These are phyloP conservation scores for Brachypodius melanocephalos DNA, from an alignment of 2,113 vertebrate genomes.

Conservation along the genomic window DNA sequence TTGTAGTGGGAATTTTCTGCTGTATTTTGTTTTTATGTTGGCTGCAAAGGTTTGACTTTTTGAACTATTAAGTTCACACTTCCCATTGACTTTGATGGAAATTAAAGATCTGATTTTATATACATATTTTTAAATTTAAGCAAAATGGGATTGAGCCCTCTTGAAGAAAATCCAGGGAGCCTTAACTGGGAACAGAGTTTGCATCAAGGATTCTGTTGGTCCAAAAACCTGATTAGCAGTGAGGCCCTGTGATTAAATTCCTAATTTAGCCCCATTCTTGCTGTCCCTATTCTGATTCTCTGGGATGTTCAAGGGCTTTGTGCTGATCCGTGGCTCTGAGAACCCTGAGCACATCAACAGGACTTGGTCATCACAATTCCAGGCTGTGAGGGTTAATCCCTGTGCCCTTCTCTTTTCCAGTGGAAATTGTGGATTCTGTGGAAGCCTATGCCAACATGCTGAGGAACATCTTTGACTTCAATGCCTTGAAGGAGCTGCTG, in stretches of 20 bases:
- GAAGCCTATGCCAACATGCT: slow-evolving; percentile 93
- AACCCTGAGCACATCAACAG: background rate
- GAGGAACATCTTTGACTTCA: slow-evolving; percentile 93
- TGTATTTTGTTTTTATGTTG: background rate
- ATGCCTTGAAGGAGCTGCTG: slow-evolving; percentile 88
- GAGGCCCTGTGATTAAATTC: background rate
- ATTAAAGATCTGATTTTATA: background rate
- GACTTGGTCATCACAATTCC: fast-evolving
- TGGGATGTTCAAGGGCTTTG: background rate
- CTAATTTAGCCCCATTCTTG: background rate
- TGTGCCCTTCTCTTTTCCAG: slow-evolving; percentile 57
- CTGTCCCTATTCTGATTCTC: background rate
- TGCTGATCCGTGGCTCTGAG: background rate
- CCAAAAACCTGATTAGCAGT: background rate
- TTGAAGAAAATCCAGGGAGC: background rate
- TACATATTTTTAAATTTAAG: background rate
- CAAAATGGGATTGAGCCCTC: background rate
- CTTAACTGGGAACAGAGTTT: background rate
- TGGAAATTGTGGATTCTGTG: slow-evolving; percentile 96
- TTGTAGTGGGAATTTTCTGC: background rate
- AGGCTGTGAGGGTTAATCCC: background rate
- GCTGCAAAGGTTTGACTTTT: background rate
- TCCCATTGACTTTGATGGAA: background rate
- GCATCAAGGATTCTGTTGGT: background rate
- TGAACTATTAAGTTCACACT: background rate